These are phyloP conservation scores for Iphiclides podalirius DNA, from an alignment of 2,888 invertebrate genomes.

Conservation along the genomic window DNA sequence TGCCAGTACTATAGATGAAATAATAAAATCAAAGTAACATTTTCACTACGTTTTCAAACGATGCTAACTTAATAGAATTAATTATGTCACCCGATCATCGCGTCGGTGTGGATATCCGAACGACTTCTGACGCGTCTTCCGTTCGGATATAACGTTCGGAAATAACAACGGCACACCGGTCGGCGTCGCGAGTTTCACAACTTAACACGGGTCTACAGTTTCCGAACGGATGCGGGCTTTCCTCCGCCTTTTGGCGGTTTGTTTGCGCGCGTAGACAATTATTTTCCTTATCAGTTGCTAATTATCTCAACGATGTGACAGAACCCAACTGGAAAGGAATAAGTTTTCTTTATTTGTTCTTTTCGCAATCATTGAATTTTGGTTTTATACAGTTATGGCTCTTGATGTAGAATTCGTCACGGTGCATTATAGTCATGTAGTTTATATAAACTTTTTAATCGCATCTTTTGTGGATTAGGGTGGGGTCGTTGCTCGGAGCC, in stretches of 20 bases:
- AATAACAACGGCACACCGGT: constrained; percentile 28
- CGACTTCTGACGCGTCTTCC: constrained; percentile 41
- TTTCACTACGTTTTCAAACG: too few species aligned
- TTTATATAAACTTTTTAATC: not conserved
- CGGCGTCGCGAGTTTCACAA: constrained; percentile 33
- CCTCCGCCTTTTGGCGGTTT: constrained; percentile 26
- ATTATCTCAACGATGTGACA: too few species aligned
- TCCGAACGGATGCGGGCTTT: constrained; percentile 42
- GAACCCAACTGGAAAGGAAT: not conserved
- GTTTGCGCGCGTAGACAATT: constrained; percentile 7
- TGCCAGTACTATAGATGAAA: too few species aligned
- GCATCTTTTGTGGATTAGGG: not conserved
- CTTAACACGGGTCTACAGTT: constrained; percentile 29
- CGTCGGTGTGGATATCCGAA: constrained; percentile 15
- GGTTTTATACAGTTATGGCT: too few species aligned
- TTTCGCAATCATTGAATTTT: too few species aligned
- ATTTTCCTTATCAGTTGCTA: constrained; percentile 18
- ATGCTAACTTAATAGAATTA: too few species aligned
- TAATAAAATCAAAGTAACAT: too few species aligned
- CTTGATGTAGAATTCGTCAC: not conserved
- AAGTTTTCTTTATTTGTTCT: not conserved
- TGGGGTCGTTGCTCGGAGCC: constrained; percentile 11
- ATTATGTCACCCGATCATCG: too few species aligned
- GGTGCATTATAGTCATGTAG: not conserved
- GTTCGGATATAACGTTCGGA: constrained; percentile 44